phyloP scores from a whole-genome alignment of 2,797 vertebrate genomes.

The Graptemys geographica region DNA sequence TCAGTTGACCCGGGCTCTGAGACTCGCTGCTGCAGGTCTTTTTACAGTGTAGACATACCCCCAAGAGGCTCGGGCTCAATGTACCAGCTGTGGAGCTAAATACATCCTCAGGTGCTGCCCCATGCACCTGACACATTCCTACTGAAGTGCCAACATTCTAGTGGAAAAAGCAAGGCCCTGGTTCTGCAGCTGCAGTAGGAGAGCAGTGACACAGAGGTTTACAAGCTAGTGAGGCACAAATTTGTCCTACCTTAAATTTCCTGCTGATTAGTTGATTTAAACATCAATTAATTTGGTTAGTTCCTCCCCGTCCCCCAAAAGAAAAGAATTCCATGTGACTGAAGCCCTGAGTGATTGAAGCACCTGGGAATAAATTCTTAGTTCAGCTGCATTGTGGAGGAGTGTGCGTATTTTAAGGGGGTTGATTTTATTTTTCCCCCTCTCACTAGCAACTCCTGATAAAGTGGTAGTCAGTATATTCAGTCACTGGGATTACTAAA shows the following conservation, averaged over 20 bases:
- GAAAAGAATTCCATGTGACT: not conserved
- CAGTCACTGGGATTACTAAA: not conserved
- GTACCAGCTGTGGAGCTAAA: not conserved
- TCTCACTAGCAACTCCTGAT: not conserved
- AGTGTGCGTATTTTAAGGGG: not conserved
- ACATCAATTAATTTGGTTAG: not conserved
- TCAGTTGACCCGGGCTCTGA: not conserved
- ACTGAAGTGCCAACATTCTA: not conserved
- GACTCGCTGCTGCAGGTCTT: not conserved
- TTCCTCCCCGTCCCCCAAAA: not conserved
- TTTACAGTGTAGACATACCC: not conserved
- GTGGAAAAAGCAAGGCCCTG: not conserved
- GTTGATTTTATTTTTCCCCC: not conserved
- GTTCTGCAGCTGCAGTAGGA: not conserved
- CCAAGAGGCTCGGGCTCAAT: not conserved
- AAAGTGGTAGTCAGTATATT: not conserved
- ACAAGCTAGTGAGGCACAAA: not conserved
- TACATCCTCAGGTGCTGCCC: not conserved
- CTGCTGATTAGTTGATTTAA: not conserved
- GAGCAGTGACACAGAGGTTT: not conserved
- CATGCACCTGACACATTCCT: not conserved
- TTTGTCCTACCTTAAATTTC: not conserved
- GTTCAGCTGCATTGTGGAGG: not conserved
- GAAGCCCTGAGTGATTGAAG: rapidly evolving
- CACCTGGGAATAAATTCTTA: not conserved